phyloP scores from a whole-genome alignment of 1,140 invertebrate species.

The Drosophila virilis region DNA sequence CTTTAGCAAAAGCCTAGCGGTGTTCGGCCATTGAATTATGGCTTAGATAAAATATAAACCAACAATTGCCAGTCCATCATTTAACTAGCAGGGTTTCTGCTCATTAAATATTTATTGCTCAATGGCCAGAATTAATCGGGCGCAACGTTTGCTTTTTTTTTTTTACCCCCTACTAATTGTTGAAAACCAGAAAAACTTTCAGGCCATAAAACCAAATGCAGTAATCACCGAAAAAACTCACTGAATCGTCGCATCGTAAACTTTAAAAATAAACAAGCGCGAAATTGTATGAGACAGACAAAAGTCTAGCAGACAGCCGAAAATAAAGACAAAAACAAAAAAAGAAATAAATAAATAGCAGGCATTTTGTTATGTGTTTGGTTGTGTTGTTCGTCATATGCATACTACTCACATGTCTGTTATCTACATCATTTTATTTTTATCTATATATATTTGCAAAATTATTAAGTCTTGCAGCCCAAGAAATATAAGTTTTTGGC shows the following conservation, averaged over 20 bases:
- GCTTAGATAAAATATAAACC: background rate
- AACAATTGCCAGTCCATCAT: constrained; percentile 43
- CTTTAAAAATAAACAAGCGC: constrained; percentile 68
- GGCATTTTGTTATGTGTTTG: constrained; percentile 43
- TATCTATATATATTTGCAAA: constrained; percentile 12
- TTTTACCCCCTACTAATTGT: constrained; percentile 47
- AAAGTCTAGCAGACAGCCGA: constrained; percentile 13
- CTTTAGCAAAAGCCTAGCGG: constrained; percentile 14
- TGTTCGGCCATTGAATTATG: constrained; percentile 46
- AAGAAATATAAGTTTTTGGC: constrained; percentile 50
- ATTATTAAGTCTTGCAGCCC: constrained; percentile 50
- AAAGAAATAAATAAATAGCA: constrained; percentile 30
- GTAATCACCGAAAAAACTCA: constrained; percentile 21
- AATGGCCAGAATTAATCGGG: constrained; percentile 47
- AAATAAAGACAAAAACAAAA: constrained; percentile 50
- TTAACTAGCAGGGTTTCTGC: constrained; percentile 47
- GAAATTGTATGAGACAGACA: constrained; percentile 57
- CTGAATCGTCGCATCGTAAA: constrained; percentile 64
- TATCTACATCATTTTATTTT: constrained; percentile 23
- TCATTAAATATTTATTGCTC: constrained; percentile 72
- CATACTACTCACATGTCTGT: constrained; percentile 33
- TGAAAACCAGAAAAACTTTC: constrained; percentile 39
- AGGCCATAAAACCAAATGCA: constrained; percentile 34
- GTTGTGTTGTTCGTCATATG: constrained; percentile 28
- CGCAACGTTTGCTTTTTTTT: constrained; percentile 14